Percentiles rank a stretch among this genome's conserved stretches.
Evolutionary conservation across 2,888 invertebrate genomes (phyloP).

Genomic region (Mesoligia furuncula): DNA sequence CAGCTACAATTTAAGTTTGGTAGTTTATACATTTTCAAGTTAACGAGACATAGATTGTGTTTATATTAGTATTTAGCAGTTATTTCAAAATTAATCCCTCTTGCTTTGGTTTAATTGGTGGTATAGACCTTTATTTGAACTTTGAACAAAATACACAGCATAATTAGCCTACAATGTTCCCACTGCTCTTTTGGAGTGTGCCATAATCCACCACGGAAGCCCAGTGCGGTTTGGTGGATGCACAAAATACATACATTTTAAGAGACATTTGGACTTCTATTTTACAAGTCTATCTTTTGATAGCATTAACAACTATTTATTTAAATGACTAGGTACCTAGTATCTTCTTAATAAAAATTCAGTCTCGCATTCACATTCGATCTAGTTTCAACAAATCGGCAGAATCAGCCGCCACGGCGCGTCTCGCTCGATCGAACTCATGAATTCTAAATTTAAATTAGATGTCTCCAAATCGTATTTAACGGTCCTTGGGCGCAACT

Average conservation of each 20-base stretch:
- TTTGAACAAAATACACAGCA: neutral
- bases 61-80: slow-evolving; percentile 20
- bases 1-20: slow-evolving; percentile 55
- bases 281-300: neutral
- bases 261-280: neutral
- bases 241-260: neutral
- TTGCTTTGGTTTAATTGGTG: neutral
- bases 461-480: slow-evolving; percentile 80
- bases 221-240: neutral
- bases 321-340: slow-evolving; percentile 11
- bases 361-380: slow-evolving; percentile 43
- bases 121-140: neutral
- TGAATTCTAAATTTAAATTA: slow-evolving; percentile 83
- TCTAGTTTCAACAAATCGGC: slow-evolving; percentile 61
- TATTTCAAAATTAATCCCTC: neutral
- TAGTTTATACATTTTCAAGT: slow-evolving; percentile 54
- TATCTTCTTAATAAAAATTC: slow-evolving; percentile 26
- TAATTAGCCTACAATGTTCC: neutral
- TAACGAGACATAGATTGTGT: slow-evolving; percentile 43
- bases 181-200: neutral
- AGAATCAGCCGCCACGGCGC: slow-evolving; percentile 64
- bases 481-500: slow-evolving; percentile 76
- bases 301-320: slow-evolving; percentile 13
- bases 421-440: slow-evolving; percentile 79
- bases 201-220: neutral